These are phyloP conservation scores for Coreoperca whiteheadi DNA, from an alignment of 2,113 vertebrate species.

Conservation along the genomic window DNA sequence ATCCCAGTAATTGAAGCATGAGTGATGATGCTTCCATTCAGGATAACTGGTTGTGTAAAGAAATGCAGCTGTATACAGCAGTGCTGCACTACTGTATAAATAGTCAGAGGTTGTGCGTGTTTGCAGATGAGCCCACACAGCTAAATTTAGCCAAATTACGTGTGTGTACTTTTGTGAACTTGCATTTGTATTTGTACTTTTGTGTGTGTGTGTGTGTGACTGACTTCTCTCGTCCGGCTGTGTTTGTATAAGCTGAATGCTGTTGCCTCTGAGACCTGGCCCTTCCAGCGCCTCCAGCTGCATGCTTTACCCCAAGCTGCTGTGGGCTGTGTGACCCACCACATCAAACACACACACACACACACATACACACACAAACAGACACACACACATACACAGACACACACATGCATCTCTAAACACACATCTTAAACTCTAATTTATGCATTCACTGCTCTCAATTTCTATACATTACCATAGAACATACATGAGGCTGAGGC, in stretches of 20 bases:
- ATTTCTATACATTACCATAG: conserved; percentile 69
- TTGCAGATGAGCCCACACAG: conserved; percentile 67
- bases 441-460: conserved; percentile 65
- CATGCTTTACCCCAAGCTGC: conserved; percentile 56
- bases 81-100: conserved; percentile 35
- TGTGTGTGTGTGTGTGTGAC: conserved; percentile 29
- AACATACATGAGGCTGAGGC: conserved; percentile 64
- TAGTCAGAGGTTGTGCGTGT: conserved; percentile 44
- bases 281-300: conserved; percentile 56
- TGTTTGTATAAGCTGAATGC: conserved; percentile 62
- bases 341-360: conserved; percentile 26
- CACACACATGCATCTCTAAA: conserved; percentile 24
- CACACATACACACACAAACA: conserved; percentile 15
- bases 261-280: conserved; percentile 62
- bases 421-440: conserved; percentile 64
- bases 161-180: conserved; percentile 5
- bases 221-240: conserved; percentile 26
- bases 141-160: conserved; percentile 18
- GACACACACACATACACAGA: background rate
- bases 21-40: conserved; percentile 38
- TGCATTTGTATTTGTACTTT: conserved; percentile 20
- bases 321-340: conserved; percentile 39
- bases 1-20: conserved; percentile 37
- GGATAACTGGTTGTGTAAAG: conserved; percentile 51
- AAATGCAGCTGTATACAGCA: conserved; percentile 37